Evolutionary conservation across 2,113 vertebrate species (phyloP), one percentile per base, ranked within the genome.

Genomic region (Chionis minor): DNA sequence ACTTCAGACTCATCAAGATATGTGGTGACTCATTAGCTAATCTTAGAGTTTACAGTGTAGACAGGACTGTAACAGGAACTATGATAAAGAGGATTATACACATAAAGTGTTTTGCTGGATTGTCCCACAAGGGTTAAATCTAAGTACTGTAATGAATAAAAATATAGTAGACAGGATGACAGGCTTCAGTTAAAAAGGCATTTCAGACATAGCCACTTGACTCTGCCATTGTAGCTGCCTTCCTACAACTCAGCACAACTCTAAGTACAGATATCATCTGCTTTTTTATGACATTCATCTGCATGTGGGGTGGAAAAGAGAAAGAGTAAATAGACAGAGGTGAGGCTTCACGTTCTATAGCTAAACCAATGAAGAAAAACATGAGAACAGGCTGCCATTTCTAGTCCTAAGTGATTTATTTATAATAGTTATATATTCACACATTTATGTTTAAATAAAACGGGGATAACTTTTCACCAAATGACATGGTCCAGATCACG

Each of bases 191-290:
- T 92, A n/a, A 69, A 62, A 91, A 83, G 27, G 4, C 12, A 77
- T 88, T 92, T 88, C 49, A 73, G 49, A 28, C 13, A 35, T 12
- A 88, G 17, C 8, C 23, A 52, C 8, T 30, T 72, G 32, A 47
- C 17, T 72, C 1, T 75, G 8, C 2, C 13, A 65, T 3, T 86
- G 42, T 38, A 71, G 11, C 9, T 13, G 59, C 4, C 11, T 67
- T 75, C 22, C 20, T 59, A 42, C 28, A 67, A 18, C 5, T 67
- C 54, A 66, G 8, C 16, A 58, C 14, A 74, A 81, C 10, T 44
- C 15, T 56, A 51, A 75, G n/a, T 51, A 42, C 3, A 33, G 12
- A 20, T 20, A 51, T 4, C 0, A 0, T 14, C 26, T 24, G 6
- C 5, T 58, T 17, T 61, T 71, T 52, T 56, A 33, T 30, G 3